Percentiles rank a stretch among this genome's conserved stretches.
phyloP scores from a whole-genome alignment of 2,113 vertebrate species.

The Ursus arctos region DNA sequence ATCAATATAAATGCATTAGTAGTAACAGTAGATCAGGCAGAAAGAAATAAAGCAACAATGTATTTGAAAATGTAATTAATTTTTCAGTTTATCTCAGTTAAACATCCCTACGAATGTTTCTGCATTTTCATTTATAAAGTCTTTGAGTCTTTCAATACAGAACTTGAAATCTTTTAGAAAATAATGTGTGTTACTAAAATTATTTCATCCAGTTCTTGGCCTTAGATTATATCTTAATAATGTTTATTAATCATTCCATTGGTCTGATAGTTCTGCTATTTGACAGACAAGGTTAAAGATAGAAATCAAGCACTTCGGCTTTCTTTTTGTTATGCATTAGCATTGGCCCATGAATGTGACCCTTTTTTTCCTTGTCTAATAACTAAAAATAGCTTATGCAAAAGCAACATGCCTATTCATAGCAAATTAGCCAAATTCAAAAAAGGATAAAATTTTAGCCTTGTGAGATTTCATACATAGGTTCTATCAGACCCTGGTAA shows the following conservation, averaged over 20 bases:
- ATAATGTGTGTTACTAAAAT: neutral
- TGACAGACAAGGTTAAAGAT: neutral
- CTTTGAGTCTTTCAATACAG: neutral
- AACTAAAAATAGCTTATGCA: neutral
- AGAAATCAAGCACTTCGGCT: neutral
- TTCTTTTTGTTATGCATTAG: neutral
- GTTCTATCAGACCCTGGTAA: neutral
- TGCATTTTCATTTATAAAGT: constrained; percentile 19
- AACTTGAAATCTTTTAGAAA: constrained; percentile 18
- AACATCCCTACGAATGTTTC: neutral
- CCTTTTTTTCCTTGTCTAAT: neutral
- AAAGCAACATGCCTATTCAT: neutral
- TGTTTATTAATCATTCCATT: neutral
- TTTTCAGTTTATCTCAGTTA: constrained; percentile 19
- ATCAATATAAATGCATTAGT: neutral
- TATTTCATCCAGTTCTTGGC: neutral
- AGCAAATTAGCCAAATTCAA: neutral
- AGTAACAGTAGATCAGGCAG: neutral
- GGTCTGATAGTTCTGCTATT: neutral
- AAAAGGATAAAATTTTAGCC: neutral
- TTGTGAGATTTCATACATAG: neutral
- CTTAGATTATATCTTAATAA: constrained; percentile 20
- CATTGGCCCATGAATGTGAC: neutral
- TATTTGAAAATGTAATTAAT: neutral
- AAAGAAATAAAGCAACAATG: neutral